Evolutionary conservation across 2,888 invertebrate species (phyloP).

Genomic region (Caenorhabditis angaria): DNA sequence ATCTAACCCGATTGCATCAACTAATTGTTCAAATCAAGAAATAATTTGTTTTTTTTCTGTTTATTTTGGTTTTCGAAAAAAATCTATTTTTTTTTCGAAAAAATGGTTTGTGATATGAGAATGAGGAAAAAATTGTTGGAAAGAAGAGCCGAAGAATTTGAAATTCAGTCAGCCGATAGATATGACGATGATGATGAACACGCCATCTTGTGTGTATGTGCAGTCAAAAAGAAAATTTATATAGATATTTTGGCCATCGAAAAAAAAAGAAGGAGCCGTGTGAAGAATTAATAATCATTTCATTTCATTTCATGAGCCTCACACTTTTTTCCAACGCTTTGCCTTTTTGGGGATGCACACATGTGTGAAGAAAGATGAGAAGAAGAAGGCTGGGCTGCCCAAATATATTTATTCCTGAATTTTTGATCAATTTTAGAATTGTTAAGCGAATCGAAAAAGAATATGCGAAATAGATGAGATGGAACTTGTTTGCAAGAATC

Average conservation of each 20-base stretch:
- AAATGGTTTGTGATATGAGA: background rate
- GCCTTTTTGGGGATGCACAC: too few species aligned
- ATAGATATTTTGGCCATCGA: background rate
- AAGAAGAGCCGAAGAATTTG: constrained; percentile 32
- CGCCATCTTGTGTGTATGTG: constrained; percentile 29
- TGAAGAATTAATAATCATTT: constrained; percentile 42
- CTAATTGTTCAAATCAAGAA: too few species aligned
- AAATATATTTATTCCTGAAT: constrained; percentile 35
- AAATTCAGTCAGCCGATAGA: constrained; percentile 48
- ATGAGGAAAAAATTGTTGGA: background rate
- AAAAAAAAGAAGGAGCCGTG: constrained; percentile 11
- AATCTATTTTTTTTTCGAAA: background rate
- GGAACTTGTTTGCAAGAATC: background rate
- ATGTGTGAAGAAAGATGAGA: too few species aligned
- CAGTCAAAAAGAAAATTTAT: background rate
- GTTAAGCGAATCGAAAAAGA: background rate
- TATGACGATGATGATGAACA: constrained; percentile 17
- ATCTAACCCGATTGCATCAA: background rate
- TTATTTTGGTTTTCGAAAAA: too few species aligned
- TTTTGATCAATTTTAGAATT: constrained; percentile 23
- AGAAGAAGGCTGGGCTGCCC: background rate
- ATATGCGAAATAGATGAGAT: background rate
- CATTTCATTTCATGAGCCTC: constrained; percentile 11
- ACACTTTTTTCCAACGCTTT: constrained; percentile 10
- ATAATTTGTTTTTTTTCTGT: too few species aligned